phyloP scores from a whole-genome alignment of 2,797 vertebrate species.

The Crax fasciolata region DNA sequence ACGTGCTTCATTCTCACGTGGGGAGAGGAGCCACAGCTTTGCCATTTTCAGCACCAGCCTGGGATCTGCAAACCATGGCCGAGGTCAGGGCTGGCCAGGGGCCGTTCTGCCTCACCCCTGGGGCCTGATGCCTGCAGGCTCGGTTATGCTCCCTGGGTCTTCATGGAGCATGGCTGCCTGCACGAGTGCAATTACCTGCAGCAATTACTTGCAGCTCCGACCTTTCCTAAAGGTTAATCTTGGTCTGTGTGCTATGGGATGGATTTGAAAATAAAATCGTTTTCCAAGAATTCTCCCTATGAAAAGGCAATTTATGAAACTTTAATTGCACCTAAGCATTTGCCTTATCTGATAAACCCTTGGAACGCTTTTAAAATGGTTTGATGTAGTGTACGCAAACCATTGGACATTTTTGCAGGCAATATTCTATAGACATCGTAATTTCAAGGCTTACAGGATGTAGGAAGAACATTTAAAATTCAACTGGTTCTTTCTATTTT shows the following conservation, averaged over 20 bases:
- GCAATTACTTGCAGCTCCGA: not conserved
- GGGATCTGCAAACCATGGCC: not conserved
- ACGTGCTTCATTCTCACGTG: fast-evolving
- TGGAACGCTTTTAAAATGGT: not conserved
- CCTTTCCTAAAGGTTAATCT: not conserved
- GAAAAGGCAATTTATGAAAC: not conserved
- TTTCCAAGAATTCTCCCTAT: not conserved
- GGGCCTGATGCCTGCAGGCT: not conserved
- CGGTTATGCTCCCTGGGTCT: fast-evolving
- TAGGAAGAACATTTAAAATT: slow-evolving; percentile 40
- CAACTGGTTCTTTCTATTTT: slow-evolving; percentile 59
- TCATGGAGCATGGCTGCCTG: not conserved
- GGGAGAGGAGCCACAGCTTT: not conserved
- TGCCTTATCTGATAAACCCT: not conserved
- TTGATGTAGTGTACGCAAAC: not conserved
- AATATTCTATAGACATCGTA: not conserved
- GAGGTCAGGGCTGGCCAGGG: not conserved
- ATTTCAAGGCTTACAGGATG: slow-evolving; percentile 35
- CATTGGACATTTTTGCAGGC: not conserved
- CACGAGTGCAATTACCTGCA: not conserved
- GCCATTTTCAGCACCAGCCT: not conserved
- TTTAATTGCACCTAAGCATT: not conserved
- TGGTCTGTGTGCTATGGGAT: not conserved
- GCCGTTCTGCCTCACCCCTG: fast-evolving
- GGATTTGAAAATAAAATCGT: not conserved